phyloP scores from a whole-genome alignment of 1,140 invertebrate genomes.

The Thaumetopoea pityocampa region DNA sequence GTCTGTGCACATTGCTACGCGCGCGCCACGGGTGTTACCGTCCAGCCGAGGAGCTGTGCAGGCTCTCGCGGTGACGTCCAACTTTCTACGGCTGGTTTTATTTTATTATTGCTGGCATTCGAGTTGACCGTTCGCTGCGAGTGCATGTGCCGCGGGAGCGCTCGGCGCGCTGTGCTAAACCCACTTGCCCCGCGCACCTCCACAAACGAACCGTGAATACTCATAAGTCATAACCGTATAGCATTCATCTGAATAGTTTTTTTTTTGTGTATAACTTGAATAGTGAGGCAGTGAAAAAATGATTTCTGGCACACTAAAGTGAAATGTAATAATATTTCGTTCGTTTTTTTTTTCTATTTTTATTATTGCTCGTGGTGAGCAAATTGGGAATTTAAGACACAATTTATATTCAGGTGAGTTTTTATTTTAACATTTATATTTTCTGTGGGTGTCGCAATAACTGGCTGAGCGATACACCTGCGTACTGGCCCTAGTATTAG shows the following conservation, averaged over 20 bases:
- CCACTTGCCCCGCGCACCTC: too few relatives aligned
- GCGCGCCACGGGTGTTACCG: conserved; percentile 48
- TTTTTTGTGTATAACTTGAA: conserved; percentile 29
- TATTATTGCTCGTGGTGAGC: conserved; percentile 17
- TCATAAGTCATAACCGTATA: conserved; percentile 41
- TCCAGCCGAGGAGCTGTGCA: conserved; percentile 41
- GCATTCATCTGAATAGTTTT: conserved; percentile 24
- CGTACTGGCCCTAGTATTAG: too few relatives aligned
- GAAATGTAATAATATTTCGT: conserved; percentile 49
- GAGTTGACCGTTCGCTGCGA: conserved; percentile 40
- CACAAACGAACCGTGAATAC: conserved; percentile 53
- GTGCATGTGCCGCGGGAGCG: conserved; percentile 33
- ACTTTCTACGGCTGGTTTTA: conserved; percentile 64
- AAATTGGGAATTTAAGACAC: conserved; percentile 13
- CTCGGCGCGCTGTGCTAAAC: too few relatives aligned
- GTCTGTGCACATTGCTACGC: conserved; percentile 29
- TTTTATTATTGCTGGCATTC: conserved; percentile 59
- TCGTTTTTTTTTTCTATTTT: too few relatives aligned
- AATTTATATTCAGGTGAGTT: conserved; percentile 7
- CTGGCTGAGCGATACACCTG: too few relatives aligned
- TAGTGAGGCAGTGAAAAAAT: conserved; percentile 47
- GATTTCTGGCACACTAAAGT: conserved; percentile 28
- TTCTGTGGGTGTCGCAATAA: too few relatives aligned
- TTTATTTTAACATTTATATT: not conserved
- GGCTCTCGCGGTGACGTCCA: conserved; percentile 58